These are phyloP conservation scores for Buceros bicornis DNA, from an alignment of 2,797 vertebrate genomes.

Conservation along the genomic window DNA sequence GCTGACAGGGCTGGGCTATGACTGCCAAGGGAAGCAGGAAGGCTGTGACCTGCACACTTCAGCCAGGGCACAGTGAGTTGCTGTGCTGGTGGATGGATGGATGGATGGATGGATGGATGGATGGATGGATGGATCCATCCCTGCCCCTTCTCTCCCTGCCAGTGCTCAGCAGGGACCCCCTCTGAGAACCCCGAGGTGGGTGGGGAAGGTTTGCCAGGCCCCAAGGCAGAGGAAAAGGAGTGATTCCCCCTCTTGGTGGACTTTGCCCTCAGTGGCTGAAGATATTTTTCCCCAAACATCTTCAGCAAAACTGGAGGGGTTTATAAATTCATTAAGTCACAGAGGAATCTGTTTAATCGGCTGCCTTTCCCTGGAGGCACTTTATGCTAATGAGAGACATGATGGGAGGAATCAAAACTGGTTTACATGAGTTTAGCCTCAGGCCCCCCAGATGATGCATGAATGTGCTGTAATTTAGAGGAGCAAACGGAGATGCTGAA, in stretches of 20 bases:
- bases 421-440: constrained; percentile 20
- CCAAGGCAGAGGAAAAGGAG: background rate
- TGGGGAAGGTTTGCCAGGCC: background rate
- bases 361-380: constrained; percentile 68
- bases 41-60: background rate
- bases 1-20: rapidly evolving
- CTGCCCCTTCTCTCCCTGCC: background rate
- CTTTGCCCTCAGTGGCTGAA: background rate
- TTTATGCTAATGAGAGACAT: constrained; percentile 53
- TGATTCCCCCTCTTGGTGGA: background rate
- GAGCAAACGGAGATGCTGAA: background rate
- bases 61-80: rapidly evolving
- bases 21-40: background rate
- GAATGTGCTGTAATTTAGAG: background rate
- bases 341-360: constrained; percentile 76
- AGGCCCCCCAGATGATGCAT: background rate
- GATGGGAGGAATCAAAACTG: constrained; percentile 45
- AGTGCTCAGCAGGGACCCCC: background rate
- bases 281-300: constrained; percentile 67
- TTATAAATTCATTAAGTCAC: constrained; percentile 72
- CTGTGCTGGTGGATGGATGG: background rate
- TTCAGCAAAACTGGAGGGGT: constrained; percentile 58
- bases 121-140: background rate
- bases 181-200: rapidly evolving
- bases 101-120: too few species aligned